phyloP scores from a whole-genome alignment of 2,888 invertebrate species.

The Melanotus villosus region DNA sequence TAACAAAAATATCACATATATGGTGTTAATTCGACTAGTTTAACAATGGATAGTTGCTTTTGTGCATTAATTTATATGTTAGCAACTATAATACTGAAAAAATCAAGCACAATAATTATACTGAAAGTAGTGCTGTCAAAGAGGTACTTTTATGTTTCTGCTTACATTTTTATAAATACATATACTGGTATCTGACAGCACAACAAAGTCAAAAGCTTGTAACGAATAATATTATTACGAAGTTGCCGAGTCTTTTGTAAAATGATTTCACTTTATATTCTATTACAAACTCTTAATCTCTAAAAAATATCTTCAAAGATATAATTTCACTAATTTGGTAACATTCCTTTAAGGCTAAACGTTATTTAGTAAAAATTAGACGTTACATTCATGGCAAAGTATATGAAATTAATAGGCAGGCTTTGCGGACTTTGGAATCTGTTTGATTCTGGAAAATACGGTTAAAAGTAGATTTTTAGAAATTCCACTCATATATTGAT shows the following conservation, averaged over 20 bases:
- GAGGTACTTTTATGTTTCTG: neutral
- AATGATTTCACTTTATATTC: neutral
- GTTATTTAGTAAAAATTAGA: neutral
- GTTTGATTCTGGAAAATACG: constrained; percentile 57
- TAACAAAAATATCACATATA: constrained; percentile 42
- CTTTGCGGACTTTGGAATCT: constrained; percentile 60
- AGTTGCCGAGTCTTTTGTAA: no score
- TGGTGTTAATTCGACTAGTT: constrained; percentile 39
- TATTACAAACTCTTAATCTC: neutral
- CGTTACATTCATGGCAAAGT: constrained; percentile 24
- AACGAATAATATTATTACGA: neutral
- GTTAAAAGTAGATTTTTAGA: constrained; percentile 4
- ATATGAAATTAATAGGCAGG: constrained; percentile 55
- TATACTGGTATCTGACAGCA: neutral
- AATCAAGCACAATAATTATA: constrained; percentile 12
- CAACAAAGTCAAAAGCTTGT: no score
- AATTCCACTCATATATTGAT: neutral
- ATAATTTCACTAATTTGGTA: constrained; percentile 13
- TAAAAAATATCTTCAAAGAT: constrained; percentile 18
- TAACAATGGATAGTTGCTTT: constrained; percentile 34
- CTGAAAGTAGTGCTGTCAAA: constrained; percentile 3
- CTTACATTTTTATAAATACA: no score
- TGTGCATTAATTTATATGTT: constrained; percentile 32
- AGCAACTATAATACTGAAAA: constrained; percentile 12
- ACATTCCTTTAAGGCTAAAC: constrained; percentile 22